phyloP scores from a whole-genome alignment of 1,140 invertebrate species.

The Periplaneta americana region DNA sequence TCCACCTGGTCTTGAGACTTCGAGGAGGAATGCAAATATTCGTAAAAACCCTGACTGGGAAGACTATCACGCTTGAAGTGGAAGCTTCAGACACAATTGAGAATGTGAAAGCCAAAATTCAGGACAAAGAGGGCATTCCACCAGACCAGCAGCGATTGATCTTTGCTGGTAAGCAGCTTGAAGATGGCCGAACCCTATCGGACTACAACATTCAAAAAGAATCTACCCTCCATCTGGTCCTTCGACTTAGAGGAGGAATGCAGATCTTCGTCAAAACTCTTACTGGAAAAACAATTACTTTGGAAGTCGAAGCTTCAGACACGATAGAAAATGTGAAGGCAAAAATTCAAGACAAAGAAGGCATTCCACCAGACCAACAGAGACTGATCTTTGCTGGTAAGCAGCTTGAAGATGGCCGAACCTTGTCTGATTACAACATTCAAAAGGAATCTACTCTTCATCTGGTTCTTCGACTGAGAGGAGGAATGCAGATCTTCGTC shows the following conservation, averaged over 20 bases:
- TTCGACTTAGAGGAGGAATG: too few relatives aligned
- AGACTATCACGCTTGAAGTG: too few relatives aligned
- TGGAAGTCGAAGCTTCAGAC: too few relatives aligned
- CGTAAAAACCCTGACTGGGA: too few relatives aligned
- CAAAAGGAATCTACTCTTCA: conserved; percentile 42
- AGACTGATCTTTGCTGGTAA: conserved; percentile 60
- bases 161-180: conserved; percentile 63
- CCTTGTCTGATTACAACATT: conserved; percentile 61
- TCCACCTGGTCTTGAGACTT: conserved; percentile 86
- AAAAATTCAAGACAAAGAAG: neutral
- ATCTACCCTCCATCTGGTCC: neutral
- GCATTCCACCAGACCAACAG: conserved; percentile 27
- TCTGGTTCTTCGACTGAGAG: too few relatives aligned
- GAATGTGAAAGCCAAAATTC: neutral
- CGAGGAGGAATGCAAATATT: too few relatives aligned
- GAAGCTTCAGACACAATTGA: conserved; percentile 32
- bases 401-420: conserved; percentile 62
- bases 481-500: too few relatives aligned
- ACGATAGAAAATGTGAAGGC: neutral
- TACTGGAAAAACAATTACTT: too few relatives aligned
- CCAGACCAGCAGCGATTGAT: conserved; percentile 42
- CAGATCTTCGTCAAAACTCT: too few relatives aligned
- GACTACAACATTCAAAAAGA: conserved; percentile 64
- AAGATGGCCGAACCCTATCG: conserved; percentile 58
- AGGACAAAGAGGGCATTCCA: neutral